Conservation (phyloP, 2,888 invertebrate species). For the Pseudococcus viburni region DNA sequence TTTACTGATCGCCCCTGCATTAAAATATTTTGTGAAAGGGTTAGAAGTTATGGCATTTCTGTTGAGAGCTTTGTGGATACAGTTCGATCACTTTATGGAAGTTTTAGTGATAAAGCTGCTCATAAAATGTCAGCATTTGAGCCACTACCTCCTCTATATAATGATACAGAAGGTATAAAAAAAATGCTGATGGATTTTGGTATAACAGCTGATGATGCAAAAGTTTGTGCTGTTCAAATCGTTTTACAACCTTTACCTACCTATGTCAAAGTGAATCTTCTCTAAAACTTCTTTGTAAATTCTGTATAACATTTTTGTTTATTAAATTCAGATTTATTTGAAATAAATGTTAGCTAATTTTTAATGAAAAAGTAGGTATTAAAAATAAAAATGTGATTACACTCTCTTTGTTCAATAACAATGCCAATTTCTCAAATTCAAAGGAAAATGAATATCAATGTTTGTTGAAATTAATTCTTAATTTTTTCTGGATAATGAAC, state of each 20-base stretch:
- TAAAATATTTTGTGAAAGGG: not conserved
- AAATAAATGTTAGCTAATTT: too few relatives aligned
- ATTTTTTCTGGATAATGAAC: too few relatives aligned
- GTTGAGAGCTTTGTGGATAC: not conserved
- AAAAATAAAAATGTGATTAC: too few relatives aligned
- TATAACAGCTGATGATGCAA: not conserved
- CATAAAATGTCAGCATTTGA: not conserved
- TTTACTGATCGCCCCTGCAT: not conserved
- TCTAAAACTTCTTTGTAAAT: too few relatives aligned
- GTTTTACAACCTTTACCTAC: not conserved
- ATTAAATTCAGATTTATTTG: too few relatives aligned
- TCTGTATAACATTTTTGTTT: too few relatives aligned
- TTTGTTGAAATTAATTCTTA: too few relatives aligned
- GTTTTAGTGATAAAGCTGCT: not conserved
- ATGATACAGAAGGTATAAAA: not conserved
- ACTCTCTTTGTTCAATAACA: too few relatives aligned
- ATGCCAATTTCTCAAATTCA: too few relatives aligned
- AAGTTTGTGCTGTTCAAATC: not conserved
- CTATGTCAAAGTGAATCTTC: too few relatives aligned
- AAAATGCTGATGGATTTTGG: not conserved
- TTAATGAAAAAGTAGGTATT: too few relatives aligned
- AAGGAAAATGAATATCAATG: too few relatives aligned
- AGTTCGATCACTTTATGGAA: not conserved
- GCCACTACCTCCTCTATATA: not conserved
- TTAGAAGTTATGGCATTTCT: not conserved